phyloP scores from a whole-genome alignment of 53 echinoderm and acorn worm species.

The Zoroaster sp. region DNA sequence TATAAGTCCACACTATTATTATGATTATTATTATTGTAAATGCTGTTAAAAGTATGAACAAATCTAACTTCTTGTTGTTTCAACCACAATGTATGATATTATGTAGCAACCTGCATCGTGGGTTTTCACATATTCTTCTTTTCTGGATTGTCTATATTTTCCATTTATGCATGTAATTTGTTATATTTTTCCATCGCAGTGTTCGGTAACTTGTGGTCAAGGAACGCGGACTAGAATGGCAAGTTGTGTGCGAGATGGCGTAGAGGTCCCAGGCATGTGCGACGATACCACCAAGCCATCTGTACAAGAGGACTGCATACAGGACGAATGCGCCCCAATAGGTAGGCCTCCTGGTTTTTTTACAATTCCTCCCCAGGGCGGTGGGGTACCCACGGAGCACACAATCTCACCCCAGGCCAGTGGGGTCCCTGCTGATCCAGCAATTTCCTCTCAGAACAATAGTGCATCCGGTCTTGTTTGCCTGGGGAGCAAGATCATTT shows the following conservation, averaged over 20 bases:
- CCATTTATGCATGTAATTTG: too few species aligned
- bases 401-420: background rate
- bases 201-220: slow-evolving; percentile 60
- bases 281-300: background rate
- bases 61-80: too few species aligned
- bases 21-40: too few species aligned
- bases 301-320: background rate
- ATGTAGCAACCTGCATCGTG: too few species aligned
- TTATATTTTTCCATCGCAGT: too few species aligned
- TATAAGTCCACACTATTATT: too few species aligned
- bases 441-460: background rate
- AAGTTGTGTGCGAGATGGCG: slow-evolving; percentile 47
- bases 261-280: background rate
- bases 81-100: too few species aligned
- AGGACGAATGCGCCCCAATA: slow-evolving; percentile 5
- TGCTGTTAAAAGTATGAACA: too few species aligned
- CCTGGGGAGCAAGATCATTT: background rate
- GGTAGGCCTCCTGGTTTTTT: background rate
- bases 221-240: slow-evolving; percentile 44
- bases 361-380: background rate
- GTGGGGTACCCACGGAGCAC: background rate
- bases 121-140: too few species aligned
- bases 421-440: background rate
- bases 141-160: too few species aligned
- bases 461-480: background rate